A percentile compares a stretch with the other conserved stretches of the same genome.
These are phyloP conservation scores for Eristalinus aeneus DNA, from an alignment of 2,888 invertebrate genomes.

Conservation along the genomic window DNA sequence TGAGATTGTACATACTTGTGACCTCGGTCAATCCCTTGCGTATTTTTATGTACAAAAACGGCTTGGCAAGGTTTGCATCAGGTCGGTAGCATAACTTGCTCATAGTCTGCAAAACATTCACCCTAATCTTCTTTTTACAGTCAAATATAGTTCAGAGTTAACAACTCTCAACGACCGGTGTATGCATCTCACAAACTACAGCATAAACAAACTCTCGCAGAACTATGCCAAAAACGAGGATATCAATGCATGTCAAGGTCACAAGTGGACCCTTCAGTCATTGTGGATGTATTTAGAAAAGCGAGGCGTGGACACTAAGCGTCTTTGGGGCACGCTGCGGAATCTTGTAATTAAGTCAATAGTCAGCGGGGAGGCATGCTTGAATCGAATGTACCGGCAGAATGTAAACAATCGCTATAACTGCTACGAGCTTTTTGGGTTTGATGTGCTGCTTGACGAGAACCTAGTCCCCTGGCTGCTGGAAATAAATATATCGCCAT, in stretches of 20 bases:
- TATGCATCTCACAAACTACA: slow-evolving; percentile 96
- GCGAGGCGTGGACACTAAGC: slow-evolving; percentile 88
- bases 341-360: slow-evolving; percentile 97
- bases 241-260: slow-evolving; percentile 94
- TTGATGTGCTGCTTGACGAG: slow-evolving; percentile 96
- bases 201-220: slow-evolving; percentile 93
- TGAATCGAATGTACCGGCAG: slow-evolving; percentile 87
- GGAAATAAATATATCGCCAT: slow-evolving; percentile 96
- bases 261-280: slow-evolving; percentile 91
- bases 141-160: slow-evolving; percentile 91
- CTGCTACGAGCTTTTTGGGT: slow-evolving; percentile 97
- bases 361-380: slow-evolving; percentile 91
- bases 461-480: slow-evolving; percentile 96
- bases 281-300: slow-evolving; percentile 84
- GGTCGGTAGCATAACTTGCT: slow-evolving; percentile 81
- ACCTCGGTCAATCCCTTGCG: slow-evolving; percentile 96
- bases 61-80: slow-evolving; percentile 97
- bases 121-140: slow-evolving; percentile 79
- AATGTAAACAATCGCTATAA: slow-evolving; percentile 91
- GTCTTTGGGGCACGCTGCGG: slow-evolving; percentile 91
- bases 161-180: slow-evolving; percentile 91
- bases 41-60: slow-evolving; percentile 97
- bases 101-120: not conserved
- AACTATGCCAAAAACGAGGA: slow-evolving; percentile 95
- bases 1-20: slow-evolving; percentile 96